phyloP scores from a whole-genome alignment of 1,140 invertebrate genomes.

The Amyelois transitella region DNA sequence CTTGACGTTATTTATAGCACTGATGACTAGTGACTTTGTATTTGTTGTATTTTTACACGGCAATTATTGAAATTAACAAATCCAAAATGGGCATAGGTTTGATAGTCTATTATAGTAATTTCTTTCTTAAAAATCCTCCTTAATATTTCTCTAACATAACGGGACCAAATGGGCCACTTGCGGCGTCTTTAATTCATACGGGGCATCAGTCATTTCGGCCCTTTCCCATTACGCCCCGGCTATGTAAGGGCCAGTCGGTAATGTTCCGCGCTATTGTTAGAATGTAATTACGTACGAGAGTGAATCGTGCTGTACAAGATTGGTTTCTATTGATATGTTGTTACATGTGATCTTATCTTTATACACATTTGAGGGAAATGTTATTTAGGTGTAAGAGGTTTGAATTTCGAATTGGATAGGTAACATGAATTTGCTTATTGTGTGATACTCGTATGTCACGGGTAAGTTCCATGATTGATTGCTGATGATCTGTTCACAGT shows the following conservation, averaged over 20 bases:
- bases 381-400: no score
- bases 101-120: neutral
- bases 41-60: no score
- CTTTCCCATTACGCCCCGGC: neutral
- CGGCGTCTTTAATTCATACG: neutral
- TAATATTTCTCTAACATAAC: neutral
- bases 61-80: no score
- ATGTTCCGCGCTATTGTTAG: neutral
- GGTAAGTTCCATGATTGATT: no score
- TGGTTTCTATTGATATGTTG: neutral
- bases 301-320: neutral
- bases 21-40: no score
- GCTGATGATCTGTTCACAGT: no score
- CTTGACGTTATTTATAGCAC: no score
- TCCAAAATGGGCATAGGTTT: no score
- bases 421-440: no score
- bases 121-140: neutral
- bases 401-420: no score
- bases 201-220: neutral
- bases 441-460: no score
- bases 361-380: no score
- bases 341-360: neutral
- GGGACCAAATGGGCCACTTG: neutral
- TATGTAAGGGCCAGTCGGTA: neutral
- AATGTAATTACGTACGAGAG: neutral